Conservation (phyloP, 2,113 vertebrate species). For the Passer montanus region DNA sequence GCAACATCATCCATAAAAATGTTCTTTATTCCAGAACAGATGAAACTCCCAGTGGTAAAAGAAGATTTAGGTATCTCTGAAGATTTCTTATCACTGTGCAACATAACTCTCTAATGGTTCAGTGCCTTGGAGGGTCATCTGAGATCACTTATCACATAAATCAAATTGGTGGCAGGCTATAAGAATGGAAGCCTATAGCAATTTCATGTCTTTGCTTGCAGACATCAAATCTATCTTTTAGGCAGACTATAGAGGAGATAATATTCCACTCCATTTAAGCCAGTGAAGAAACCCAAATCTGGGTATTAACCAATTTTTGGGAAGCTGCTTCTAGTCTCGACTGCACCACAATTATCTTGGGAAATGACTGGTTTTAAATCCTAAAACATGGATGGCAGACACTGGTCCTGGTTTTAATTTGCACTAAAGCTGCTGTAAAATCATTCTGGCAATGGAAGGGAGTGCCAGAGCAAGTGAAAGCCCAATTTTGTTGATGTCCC, state of each 20-base stretch:
- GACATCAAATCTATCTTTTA: conserved; percentile 66
- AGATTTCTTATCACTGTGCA: conserved; percentile 73
- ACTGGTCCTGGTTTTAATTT: background rate
- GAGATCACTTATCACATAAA: conserved; percentile 74
- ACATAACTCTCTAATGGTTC: conserved; percentile 72
- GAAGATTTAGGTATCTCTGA: conserved; percentile 74
- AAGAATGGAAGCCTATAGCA: conserved; percentile 60
- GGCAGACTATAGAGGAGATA: conserved; percentile 59
- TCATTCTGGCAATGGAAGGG: background rate
- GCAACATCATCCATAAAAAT: conserved; percentile 67
- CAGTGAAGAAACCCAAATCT: conserved; percentile 44
- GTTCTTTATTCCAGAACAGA: conserved; percentile 61
- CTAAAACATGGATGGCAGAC: background rate
- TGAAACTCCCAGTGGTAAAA: conserved; percentile 61
- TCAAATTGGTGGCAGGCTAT: conserved; percentile 64
- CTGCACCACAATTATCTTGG: conserved; percentile 31
- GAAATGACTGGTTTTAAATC: conserved; percentile 35
- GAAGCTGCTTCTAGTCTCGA: conserved; percentile 25
- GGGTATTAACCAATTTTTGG: conserved; percentile 41
- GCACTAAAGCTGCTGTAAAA: background rate
- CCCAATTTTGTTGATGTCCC: background rate
- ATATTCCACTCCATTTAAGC: conserved; percentile 47
- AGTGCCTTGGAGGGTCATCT: conserved; percentile 68
- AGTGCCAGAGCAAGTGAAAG: background rate
- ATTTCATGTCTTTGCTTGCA: conserved; percentile 61